Evolutionary conservation across 2,797 vertebrate genomes (phyloP).

Genomic region (Australoheros facetus): DNA sequence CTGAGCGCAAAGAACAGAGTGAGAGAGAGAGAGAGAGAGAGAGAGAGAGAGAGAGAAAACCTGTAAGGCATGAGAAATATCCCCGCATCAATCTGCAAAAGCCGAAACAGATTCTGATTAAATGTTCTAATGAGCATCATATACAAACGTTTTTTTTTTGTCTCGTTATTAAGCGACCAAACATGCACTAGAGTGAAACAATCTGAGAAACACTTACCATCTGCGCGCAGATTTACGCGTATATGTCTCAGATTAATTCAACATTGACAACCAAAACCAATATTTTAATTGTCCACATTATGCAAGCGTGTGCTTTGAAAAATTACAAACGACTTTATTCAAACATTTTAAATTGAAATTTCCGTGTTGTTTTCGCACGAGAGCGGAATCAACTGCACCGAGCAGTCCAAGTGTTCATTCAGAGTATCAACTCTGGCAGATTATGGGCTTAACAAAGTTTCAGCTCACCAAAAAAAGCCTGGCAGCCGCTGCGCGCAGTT

Average conservation of each 20-base stretch:
- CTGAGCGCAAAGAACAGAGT: conserved; percentile 18
- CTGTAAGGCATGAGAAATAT: conserved; percentile 24
- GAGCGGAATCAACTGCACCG: conserved; percentile 3
- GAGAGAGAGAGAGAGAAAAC: not conserved
- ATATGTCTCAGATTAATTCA: conserved; percentile 4
- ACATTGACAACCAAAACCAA: not conserved
- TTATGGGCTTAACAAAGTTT: conserved; percentile 70
- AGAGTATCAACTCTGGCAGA: conserved; percentile 60
- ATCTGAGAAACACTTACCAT: not conserved
- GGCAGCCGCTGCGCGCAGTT: conserved; percentile 46
- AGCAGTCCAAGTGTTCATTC: conserved; percentile 49
- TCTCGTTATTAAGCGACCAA: conserved; percentile 3
- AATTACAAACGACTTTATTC: not conserved
- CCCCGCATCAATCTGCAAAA: conserved; percentile 20
- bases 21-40: not conserved
- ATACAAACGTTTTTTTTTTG: not conserved
- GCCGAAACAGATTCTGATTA: conserved; percentile 11
- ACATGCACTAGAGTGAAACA: not conserved
- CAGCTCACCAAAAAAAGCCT: conserved; percentile 46
- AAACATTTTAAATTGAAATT: conserved; percentile 5
- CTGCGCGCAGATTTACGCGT: conserved; percentile 13
- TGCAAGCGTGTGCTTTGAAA: not conserved
- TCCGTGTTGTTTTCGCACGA: conserved; percentile 15
- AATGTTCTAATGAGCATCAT: not conserved
- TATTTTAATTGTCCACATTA: not conserved